These are phyloP conservation scores for Tridacna crocea DNA, from an alignment of 2,888 invertebrate species.

Conservation along the genomic window DNA sequence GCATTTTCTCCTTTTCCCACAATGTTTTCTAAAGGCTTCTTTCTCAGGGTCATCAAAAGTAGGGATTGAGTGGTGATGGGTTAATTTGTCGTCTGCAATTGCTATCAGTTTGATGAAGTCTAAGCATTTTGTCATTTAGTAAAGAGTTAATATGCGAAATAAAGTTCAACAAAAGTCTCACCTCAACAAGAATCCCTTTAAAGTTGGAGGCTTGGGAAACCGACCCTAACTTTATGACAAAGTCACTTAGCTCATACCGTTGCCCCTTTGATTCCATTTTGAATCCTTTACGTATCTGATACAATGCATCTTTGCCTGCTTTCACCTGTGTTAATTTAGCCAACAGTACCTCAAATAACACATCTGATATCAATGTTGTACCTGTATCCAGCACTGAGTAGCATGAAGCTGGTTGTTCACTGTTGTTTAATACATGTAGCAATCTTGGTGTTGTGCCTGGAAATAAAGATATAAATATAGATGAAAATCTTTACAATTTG, in stretches of 20 bases:
- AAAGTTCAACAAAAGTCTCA: slow-evolving; percentile 77
- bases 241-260: slow-evolving; percentile 89
- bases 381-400: slow-evolving; percentile 95
- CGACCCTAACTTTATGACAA: slow-evolving; percentile 95
- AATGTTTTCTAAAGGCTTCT: too few relatives aligned
- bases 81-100: too few relatives aligned
- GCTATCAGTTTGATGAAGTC: too few relatives aligned
- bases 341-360: slow-evolving; percentile 95
- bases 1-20: too few relatives aligned
- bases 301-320: slow-evolving; percentile 86
- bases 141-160: too few relatives aligned
- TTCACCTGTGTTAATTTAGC: slow-evolving; percentile 89
- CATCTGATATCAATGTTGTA: slow-evolving; percentile 94
- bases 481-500: too few relatives aligned
- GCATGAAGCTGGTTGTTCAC: slow-evolving; percentile 96
- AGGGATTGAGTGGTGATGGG: too few relatives aligned
- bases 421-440: slow-evolving; percentile 97
- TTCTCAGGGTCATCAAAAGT: too few relatives aligned
- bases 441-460: slow-evolving; percentile 89
- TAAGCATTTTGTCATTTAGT: too few relatives aligned
- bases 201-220: slow-evolving; percentile 95
- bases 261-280: slow-evolving; percentile 92
- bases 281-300: slow-evolving; percentile 91
- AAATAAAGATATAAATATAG: not conserved
- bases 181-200: slow-evolving; percentile 96